phyloP scores from a whole-genome alignment of 2,888 invertebrate species.

The Heliconius hortense region DNA sequence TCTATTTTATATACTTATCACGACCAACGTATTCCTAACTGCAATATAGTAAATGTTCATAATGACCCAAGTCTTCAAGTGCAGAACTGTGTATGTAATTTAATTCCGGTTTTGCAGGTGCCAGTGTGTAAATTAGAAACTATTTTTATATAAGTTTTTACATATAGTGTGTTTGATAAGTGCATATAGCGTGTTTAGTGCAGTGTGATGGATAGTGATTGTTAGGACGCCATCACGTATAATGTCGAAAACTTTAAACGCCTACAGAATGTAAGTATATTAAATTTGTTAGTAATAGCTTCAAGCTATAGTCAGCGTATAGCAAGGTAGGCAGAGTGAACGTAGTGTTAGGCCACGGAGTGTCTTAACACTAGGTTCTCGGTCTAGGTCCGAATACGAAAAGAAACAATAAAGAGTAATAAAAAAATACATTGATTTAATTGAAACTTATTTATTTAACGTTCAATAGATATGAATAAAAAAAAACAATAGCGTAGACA shows the following conservation, averaged over 20 bases:
- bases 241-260: constrained; percentile 94
- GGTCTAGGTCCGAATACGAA: no score
- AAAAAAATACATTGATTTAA: no score
- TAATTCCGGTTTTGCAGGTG: constrained; percentile 30
- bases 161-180: constrained; percentile 47
- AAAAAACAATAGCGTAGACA: no score
- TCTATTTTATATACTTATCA: not conserved
- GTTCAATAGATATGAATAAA: no score
- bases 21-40: constrained; percentile 8
- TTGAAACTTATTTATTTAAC: no score
- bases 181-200: constrained; percentile 55
- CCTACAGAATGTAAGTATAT: constrained; percentile 92
- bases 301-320: no score
- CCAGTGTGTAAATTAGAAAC: constrained; percentile 32
- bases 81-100: constrained; percentile 8
- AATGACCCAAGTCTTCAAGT: constrained; percentile 1
- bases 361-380: not conserved
- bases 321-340: not conserved
- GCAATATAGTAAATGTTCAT: not conserved
- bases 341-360: not conserved
- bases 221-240: constrained; percentile 58
- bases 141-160: constrained; percentile 49
- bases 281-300: not conserved
- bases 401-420: no score
- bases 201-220: constrained; percentile 66